phyloP scores from a whole-genome alignment of 2,113 vertebrate genomes.

The Tichodroma muraria region DNA sequence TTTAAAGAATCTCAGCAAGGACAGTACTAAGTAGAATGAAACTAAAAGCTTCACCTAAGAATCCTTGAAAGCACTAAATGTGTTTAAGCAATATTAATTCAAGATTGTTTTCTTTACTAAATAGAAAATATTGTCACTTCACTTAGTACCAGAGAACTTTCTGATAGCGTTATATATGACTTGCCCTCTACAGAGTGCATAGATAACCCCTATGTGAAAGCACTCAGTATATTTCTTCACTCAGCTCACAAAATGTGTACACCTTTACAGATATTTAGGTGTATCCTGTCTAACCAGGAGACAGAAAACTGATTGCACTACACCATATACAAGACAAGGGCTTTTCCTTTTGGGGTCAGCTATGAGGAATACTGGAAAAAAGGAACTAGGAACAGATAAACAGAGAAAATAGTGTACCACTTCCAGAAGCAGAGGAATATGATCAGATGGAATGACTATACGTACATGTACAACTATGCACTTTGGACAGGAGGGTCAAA shows the following conservation, averaged over 20 bases:
- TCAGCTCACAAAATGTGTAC: neutral
- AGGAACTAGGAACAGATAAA: neutral
- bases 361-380: neutral
- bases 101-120: neutral
- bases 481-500: neutral
- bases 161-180: neutral
- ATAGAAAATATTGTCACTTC: neutral
- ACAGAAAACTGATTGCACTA: neutral
- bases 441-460: neutral
- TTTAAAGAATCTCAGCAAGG: neutral
- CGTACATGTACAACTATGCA: accelerated
- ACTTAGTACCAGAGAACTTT: neutral
- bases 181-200: neutral
- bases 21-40: neutral
- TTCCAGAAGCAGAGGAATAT: neutral
- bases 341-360: neutral
- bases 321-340: neutral
- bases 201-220: neutral
- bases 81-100: neutral
- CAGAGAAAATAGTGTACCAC: neutral
- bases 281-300: neutral
- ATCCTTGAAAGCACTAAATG: neutral
- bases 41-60: neutral
- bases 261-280: neutral
- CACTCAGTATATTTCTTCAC: neutral